A percentile compares a stretch with the other conserved stretches of the same genome.
These are phyloP conservation scores for Microctonus hyperodae DNA, from an alignment of 2,888 invertebrate genomes.

Conservation along the genomic window DNA sequence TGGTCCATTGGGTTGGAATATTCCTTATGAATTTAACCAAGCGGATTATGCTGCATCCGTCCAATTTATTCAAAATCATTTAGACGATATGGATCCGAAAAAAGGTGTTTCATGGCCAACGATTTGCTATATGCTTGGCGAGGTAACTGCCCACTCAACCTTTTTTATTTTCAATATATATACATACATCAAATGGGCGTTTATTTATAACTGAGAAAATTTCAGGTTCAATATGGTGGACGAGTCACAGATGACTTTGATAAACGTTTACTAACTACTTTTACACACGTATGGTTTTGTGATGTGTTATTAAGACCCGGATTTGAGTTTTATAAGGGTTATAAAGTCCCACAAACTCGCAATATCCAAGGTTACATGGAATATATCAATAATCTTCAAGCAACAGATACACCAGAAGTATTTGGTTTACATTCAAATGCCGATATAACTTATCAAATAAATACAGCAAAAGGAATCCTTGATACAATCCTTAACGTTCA, in stretches of 20 bases:
- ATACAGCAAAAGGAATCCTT: constrained; percentile 91
- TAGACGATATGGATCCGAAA: constrained; percentile 96
- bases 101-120: constrained; percentile 98
- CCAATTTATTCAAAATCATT: constrained; percentile 94
- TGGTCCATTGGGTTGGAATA: constrained; percentile 96
- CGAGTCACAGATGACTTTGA: constrained; percentile 97
- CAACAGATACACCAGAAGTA: constrained; percentile 91
- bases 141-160: constrained; percentile 65
- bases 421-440: constrained; percentile 97
- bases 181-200: no score
- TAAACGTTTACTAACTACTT: constrained; percentile 90
- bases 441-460: constrained; percentile 97
- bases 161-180: not conserved
- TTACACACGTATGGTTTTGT: constrained; percentile 95
- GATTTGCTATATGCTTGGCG: constrained; percentile 96
- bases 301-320: constrained; percentile 85
- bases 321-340: constrained; percentile 93
- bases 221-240: constrained; percentile 76
- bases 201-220: not conserved
- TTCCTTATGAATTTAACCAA: constrained; percentile 97
- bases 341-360: constrained; percentile 87
- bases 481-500: constrained; percentile 96
- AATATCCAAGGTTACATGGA: constrained; percentile 83
- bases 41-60: constrained; percentile 95
- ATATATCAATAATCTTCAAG: constrained; percentile 85